A percentile compares a stretch with the other conserved stretches of the same genome.
Evolutionary conservation across 2,113 vertebrate genomes (phyloP).

Genomic region (Pelodiscus sinensis): DNA sequence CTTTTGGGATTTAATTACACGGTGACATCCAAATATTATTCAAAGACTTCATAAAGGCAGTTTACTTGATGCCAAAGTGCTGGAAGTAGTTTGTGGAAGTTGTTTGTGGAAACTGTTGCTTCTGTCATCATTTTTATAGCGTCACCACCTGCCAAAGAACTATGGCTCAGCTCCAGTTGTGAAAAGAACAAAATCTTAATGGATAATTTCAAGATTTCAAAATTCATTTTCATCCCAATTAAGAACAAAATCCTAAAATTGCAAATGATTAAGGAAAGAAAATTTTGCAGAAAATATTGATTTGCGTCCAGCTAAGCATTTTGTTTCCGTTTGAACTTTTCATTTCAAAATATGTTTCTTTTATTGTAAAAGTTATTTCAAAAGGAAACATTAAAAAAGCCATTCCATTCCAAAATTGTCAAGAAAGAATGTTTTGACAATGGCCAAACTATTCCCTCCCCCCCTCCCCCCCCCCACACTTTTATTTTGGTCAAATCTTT

Average conservation of each 20-base stretch:
- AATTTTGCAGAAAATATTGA: not conserved
- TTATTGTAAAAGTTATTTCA: not conserved
- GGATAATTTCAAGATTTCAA: not conserved
- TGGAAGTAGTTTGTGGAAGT: not conserved
- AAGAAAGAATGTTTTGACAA: rapidly evolving
- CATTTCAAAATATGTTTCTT: not conserved
- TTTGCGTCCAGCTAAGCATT: not conserved
- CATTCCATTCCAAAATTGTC: not conserved
- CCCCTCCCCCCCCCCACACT: too few relatives aligned
- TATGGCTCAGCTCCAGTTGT: not conserved
- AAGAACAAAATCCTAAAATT: not conserved
- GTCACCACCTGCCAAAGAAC: not conserved
- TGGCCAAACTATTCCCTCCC: not conserved
- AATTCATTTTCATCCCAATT: not conserved
- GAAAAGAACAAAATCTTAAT: not conserved
- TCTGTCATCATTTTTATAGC: not conserved
- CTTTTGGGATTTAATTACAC: not conserved
- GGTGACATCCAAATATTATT: not conserved
- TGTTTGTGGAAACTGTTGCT: not conserved
- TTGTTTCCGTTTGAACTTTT: not conserved
- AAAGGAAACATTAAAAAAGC: not conserved
- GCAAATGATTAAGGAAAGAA: not conserved
- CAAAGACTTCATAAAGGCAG: not conserved
- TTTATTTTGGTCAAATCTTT: not conserved
- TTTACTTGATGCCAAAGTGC: not conserved